A percentile compares a stretch with the other conserved stretches of the same genome.
These are phyloP conservation scores for Pogonomyrmex barbatus DNA, from an alignment of 1,140 invertebrate species.

Conservation along the genomic window DNA sequence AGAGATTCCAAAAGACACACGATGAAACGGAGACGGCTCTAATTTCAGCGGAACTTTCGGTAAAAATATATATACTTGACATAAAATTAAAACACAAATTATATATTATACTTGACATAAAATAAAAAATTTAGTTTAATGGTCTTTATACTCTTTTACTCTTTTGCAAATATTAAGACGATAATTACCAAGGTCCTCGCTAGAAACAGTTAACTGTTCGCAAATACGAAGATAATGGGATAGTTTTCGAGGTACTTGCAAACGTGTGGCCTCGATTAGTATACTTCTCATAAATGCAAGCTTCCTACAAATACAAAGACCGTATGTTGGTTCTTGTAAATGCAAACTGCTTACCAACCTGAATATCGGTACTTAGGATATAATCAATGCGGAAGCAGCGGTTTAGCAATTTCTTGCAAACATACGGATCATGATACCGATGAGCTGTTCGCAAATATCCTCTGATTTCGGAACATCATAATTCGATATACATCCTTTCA, in stretches of 20 bases:
- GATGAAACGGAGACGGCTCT: slow-evolving; percentile 57
- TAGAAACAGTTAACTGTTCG: not conserved
- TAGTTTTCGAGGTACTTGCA: slow-evolving; percentile 24
- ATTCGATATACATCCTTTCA: not conserved
- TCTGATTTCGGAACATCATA: not conserved
- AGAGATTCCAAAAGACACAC: slow-evolving; percentile 52
- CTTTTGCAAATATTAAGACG: not conserved
- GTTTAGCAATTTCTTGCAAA: slow-evolving; percentile 48
- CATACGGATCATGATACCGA: slow-evolving; percentile 25
- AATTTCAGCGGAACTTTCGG: slow-evolving; percentile 34
- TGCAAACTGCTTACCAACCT: slow-evolving; percentile 28
- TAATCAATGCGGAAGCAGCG: slow-evolving; percentile 42
- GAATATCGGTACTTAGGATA: slow-evolving; percentile 56
- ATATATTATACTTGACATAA: not conserved
- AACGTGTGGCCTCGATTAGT: slow-evolving; percentile 45
- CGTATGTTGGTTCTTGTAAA: slow-evolving; percentile 44
- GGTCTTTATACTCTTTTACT: not conserved
- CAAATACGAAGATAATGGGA: slow-evolving; percentile 18
- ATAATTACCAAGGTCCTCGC: slow-evolving; percentile 12
- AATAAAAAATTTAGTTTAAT: not conserved
- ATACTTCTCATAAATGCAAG: slow-evolving; percentile 38
- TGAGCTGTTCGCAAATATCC: slow-evolving; percentile 14
- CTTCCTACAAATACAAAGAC: slow-evolving; percentile 46
- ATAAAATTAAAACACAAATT: not conserved
- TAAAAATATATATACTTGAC: not conserved